A percentile compares a stretch with the other conserved stretches of the same genome.
phyloP scores from a whole-genome alignment of 2,797 vertebrate genomes.

The Danio choprae region DNA sequence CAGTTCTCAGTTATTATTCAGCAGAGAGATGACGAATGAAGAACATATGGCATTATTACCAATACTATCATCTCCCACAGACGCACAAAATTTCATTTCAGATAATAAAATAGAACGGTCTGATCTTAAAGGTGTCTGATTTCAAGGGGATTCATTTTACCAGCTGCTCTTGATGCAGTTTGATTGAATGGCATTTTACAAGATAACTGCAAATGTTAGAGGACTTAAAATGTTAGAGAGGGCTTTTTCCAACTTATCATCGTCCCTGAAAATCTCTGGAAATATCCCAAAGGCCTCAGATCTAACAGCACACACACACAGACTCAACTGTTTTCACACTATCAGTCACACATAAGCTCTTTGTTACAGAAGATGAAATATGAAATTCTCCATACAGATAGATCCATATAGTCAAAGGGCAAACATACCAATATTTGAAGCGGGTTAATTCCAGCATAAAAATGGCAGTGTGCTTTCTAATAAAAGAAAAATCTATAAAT shows the following conservation, averaged over 20 bases:
- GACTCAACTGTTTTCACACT: conserved; percentile 18
- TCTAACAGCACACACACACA: conserved; percentile 35
- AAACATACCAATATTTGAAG: neutral
- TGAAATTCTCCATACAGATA: conserved; percentile 10
- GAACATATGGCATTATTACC: conserved; percentile 40
- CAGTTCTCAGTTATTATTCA: conserved; percentile 27
- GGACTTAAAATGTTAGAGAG: conserved; percentile 50
- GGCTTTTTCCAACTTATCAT: conserved; percentile 45
- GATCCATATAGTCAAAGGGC: neutral
- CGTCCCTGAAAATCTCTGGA: conserved; percentile 36
- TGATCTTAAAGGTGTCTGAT: conserved; percentile 54
- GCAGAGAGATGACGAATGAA: conserved; percentile 33
- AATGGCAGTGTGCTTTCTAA: neutral
- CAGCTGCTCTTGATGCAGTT: conserved; percentile 46
- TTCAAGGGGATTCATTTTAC: conserved; percentile 45
- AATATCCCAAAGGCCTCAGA: conserved; percentile 39
- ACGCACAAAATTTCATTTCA: conserved; percentile 30
- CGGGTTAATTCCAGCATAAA: conserved; percentile 2
- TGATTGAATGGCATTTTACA: conserved; percentile 58
- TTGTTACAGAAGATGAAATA: conserved; percentile 26
- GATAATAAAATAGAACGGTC: conserved; percentile 37
- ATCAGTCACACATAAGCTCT: conserved; percentile 9
- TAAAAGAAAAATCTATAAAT: neutral
- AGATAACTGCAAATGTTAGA: conserved; percentile 54
- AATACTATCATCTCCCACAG: conserved; percentile 28